Evolutionary conservation across 2,113 vertebrate genomes (phyloP), one percentile per base, ranked within the genome.

Genomic region (Syngnathus typhle): DNA sequence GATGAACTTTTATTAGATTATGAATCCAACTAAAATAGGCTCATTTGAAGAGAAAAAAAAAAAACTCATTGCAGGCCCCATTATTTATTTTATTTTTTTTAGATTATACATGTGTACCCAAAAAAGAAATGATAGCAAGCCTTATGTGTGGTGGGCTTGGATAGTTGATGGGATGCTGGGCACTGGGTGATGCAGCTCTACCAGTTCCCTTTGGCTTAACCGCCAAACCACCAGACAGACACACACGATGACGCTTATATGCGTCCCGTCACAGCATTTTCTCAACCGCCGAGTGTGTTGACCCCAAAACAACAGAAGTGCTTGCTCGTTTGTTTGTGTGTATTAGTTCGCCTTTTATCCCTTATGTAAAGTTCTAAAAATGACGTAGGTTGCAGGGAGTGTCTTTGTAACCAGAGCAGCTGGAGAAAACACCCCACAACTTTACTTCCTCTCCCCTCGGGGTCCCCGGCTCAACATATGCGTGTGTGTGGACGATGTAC

Each of bases 371-470:
- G 60, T 73, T 75, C 68, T 67, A 68, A 60, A 73, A 60, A 68
- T 74, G 70, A 72, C 74, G 61, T 38, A 65, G 44, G 21, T 19
- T 19, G 21, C 13, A 80, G 86, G 85, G 85, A 86, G 85, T 86
- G 76, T 72, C 82, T 67, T 18, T 4, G 88, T 84, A 88, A 88
- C 27, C 81, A 60, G 84, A 73, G 87, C 79, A 85, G 83, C 85
- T 87, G 84, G 67, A 85, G 84, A 82, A 84, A 82, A 87, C 83
- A 81, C 85, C 84, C 85, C 73, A 44, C 77, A 58, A 73, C 73
- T 81, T 81, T 37, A 72, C 64, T 73, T 79, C n/a, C 59, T 67
- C 70, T 77, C 65, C 74, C 73, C 60, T 38, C 67, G 62, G 84
- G 78, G 64, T 72, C 74, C 59, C 27, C 27, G 27, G 27, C 3